A percentile compares a stretch with the other conserved stretches of the same genome.
These are phyloP conservation scores for Trochalopteron elliotii DNA, from an alignment of 2,113 vertebrate species.

Conservation along the genomic window DNA sequence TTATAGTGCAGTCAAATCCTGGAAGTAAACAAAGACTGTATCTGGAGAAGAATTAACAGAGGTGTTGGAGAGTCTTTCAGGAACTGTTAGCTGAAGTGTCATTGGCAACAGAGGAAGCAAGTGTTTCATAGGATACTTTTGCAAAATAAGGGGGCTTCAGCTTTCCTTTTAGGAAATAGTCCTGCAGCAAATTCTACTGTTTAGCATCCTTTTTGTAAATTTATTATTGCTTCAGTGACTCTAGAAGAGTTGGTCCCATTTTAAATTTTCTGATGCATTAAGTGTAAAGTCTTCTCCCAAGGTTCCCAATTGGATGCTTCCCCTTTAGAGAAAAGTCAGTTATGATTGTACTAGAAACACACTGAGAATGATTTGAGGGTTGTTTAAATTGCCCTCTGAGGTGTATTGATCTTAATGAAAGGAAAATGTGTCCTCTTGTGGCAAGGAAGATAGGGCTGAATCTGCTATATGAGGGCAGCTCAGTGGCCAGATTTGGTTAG, in stretches of 20 bases:
- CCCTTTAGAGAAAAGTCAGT: not conserved
- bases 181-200: not conserved
- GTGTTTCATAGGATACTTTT: not conserved
- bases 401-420: not conserved
- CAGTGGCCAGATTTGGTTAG: not conserved
- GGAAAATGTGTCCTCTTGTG: not conserved
- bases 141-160: not conserved
- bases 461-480: not conserved
- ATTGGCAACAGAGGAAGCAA: not conserved
- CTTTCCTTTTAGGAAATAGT: not conserved
- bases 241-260: not conserved
- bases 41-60: not conserved
- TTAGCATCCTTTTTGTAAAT: not conserved
- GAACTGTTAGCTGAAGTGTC: not conserved
- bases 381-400: slow-evolving; percentile 4
- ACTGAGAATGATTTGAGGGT: not conserved
- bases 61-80: not conserved
- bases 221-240: not conserved
- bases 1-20: not conserved
- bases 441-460: not conserved
- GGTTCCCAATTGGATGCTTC: not conserved
- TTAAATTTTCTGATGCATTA: not conserved
- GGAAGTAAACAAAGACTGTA: not conserved
- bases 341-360: not conserved
- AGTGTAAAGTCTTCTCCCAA: not conserved